Conservation (phyloP, 2,888 invertebrate species). For the Sthenelais limicola region DNA sequence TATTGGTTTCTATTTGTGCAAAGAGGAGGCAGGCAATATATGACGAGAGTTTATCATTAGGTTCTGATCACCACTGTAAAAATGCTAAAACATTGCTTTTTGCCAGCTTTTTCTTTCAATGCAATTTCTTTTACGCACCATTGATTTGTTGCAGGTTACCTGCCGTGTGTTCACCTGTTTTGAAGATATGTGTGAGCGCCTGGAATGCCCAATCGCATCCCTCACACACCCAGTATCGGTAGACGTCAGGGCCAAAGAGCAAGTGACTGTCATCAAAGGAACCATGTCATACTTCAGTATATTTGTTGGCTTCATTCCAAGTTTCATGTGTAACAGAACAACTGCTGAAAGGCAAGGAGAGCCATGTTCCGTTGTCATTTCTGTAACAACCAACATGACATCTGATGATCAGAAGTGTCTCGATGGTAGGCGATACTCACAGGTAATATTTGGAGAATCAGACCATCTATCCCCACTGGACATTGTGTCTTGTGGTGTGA, state of each 20-base stretch:
- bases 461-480: background rate
- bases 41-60: too few relatives aligned
- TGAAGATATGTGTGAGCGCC: constrained; percentile 2
- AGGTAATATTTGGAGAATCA: too few relatives aligned
- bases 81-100: too few relatives aligned
- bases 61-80: too few relatives aligned
- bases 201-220: background rate
- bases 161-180: constrained; percentile 12
- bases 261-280: background rate
- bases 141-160: constrained; percentile 1
- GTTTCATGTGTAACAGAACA: constrained; percentile 5
- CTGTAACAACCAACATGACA: background rate
- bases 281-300: background rate
- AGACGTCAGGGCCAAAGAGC: background rate
- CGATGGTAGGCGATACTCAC: background rate
- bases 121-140: too few relatives aligned
- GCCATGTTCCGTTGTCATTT: background rate
- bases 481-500: background rate
- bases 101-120: too few relatives aligned
- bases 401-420: constrained; percentile 9
- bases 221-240: background rate
- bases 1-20: too few relatives aligned
- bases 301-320: constrained; percentile 1
- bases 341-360: background rate
- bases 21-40: too few relatives aligned